phyloP scores from a whole-genome alignment of 2,888 invertebrate species.

The Dynastes grantii region DNA sequence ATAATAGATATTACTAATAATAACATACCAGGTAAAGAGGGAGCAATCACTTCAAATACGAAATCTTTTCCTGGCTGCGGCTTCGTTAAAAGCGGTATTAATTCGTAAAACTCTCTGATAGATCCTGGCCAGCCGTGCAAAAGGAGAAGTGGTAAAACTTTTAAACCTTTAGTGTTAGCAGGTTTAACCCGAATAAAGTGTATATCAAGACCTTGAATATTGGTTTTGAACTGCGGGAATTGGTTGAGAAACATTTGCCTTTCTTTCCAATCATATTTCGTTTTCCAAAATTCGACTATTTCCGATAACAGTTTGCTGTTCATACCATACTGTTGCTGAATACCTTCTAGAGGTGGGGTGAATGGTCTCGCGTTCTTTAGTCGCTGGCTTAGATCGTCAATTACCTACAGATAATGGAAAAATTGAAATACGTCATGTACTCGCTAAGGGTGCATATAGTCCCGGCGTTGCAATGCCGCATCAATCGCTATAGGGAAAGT shows the following conservation, averaged over 20 bases:
- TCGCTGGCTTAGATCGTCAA: conserved; percentile 74
- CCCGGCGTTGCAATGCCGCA: too few relatives aligned
- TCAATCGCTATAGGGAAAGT: too few relatives aligned
- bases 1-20: too few relatives aligned
- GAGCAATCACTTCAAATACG: conserved; percentile 78
- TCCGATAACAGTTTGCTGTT: conserved; percentile 79
- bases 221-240: conserved; percentile 54
- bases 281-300: conserved; percentile 85
- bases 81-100: conserved; percentile 79
- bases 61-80: conserved; percentile 68
- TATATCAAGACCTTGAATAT: conserved; percentile 80
- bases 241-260: conserved; percentile 68
- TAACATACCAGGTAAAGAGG: conserved; percentile 70
- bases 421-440: too few relatives aligned
- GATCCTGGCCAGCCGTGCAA: conserved; percentile 95
- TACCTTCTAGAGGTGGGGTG: conserved; percentile 76
- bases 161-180: conserved; percentile 55
- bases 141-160: conserved; percentile 78
- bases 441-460: too few relatives aligned
- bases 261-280: conserved; percentile 79
- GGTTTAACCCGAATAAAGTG: conserved; percentile 81
- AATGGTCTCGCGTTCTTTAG: conserved; percentile 70
- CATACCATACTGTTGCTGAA: conserved; percentile 87
- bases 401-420: conserved; percentile 62
- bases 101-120: conserved; percentile 86